phyloP scores from a whole-genome alignment of 2,113 vertebrate genomes.

The Neolamprologus hecqui region DNA sequence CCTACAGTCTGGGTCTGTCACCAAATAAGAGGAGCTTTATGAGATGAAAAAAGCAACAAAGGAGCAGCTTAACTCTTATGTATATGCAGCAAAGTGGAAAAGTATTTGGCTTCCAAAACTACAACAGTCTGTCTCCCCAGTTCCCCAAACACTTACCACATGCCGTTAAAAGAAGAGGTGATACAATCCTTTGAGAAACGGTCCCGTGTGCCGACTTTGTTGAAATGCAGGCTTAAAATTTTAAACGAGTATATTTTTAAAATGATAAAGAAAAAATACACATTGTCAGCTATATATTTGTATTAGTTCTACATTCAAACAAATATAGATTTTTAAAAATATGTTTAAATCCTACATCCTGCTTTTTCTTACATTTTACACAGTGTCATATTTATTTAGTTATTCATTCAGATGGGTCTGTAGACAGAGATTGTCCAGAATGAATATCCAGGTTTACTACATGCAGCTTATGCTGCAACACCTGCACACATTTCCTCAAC shows the following conservation, averaged over 20 bases:
- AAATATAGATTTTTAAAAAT: not conserved
- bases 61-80: not conserved
- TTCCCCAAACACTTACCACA: not conserved
- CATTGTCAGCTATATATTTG: not conserved
- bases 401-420: not conserved
- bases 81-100: not conserved
- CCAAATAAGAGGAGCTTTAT: not conserved
- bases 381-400: not conserved
- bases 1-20: not conserved
- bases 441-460: not conserved
- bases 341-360: not conserved
- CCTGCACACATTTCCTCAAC: not conserved
- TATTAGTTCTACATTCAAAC: not conserved
- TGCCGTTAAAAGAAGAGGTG: not conserved
- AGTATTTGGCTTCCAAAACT: not conserved
- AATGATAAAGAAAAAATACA: not conserved
- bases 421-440: not conserved
- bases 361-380: not conserved
- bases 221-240: not conserved
- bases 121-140: not conserved
- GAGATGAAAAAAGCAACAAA: not conserved
- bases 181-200: not conserved
- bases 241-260: not conserved
- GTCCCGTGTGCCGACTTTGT: not conserved
- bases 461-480: not conserved